Evolutionary conservation across 2,797 vertebrate genomes (phyloP).

Genomic region (Poeciliopsis turneri): DNA sequence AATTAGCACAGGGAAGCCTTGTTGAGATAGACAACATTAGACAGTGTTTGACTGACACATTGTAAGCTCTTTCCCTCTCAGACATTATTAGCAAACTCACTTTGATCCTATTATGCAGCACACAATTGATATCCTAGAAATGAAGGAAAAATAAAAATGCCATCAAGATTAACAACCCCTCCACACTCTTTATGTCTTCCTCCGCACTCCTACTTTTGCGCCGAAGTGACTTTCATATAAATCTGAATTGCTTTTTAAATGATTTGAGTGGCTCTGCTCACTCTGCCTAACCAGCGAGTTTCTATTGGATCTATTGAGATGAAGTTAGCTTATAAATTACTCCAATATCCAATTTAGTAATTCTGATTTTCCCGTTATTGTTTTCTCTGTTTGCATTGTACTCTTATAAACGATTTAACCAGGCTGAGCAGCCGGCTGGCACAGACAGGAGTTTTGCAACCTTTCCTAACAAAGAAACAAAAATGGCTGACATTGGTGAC

Average conservation of each 20-base stretch:
- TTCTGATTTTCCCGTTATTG: constrained; percentile 82
- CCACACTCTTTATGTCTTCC: constrained; percentile 77
- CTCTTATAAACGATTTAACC: constrained; percentile 76
- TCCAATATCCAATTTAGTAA: constrained; percentile 86
- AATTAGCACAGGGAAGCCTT: constrained; percentile 56
- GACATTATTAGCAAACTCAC: constrained; percentile 84
- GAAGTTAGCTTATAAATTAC: constrained; percentile 83
- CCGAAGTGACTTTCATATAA: constrained; percentile 76
- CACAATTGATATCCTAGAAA: constrained; percentile 82
- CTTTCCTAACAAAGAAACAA: constrained; percentile 75
- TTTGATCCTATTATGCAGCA: constrained; percentile 79
- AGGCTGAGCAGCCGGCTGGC: constrained; percentile 57
- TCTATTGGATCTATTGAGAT: constrained; percentile 77
- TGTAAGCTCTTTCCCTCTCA: constrained; percentile 72
- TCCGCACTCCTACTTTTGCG: constrained; percentile 70
- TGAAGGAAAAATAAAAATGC: constrained; percentile 83
- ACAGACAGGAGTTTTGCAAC: constrained; percentile 60
- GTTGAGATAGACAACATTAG: constrained; percentile 78
- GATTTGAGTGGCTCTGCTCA: constrained; percentile 77
- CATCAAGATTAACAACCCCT: constrained; percentile 83
- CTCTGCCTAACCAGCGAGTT: constrained; percentile 84
- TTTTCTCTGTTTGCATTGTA: constrained; percentile 81
- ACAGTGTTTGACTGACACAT: constrained; percentile 77
- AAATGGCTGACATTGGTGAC: constrained; percentile 64
- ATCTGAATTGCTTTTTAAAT: constrained; percentile 87